phyloP scores from a whole-genome alignment of 2,888 invertebrate genomes.

The Mellilla xanthometata region DNA sequence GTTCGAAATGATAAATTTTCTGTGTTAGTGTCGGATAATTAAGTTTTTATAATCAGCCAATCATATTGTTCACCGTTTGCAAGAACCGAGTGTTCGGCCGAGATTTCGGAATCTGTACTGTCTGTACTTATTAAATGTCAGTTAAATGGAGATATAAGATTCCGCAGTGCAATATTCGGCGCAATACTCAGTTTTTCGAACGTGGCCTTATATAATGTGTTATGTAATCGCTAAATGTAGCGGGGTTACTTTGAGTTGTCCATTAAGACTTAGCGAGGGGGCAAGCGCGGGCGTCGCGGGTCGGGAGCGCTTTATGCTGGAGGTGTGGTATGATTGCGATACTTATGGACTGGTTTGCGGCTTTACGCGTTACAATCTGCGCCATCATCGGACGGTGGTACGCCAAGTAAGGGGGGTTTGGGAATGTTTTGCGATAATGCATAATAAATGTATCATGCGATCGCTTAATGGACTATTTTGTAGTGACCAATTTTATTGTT shows the following conservation, averaged over 20 bases:
- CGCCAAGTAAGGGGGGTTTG: slow-evolving; percentile 25
- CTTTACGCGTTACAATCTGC: slow-evolving; percentile 32
- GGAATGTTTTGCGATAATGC: slow-evolving; percentile 63
- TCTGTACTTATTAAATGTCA: no score
- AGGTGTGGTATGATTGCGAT: slow-evolving; percentile 36
- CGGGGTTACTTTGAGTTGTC: slow-evolving; percentile 16
- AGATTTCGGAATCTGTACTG: background rate
- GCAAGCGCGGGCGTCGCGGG: slow-evolving; percentile 10
- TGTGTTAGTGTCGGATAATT: slow-evolving; percentile 35
- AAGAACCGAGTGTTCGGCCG: slow-evolving; percentile 4
- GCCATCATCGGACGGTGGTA: no score
- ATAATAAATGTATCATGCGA: slow-evolving; percentile 71
- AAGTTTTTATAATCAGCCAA: slow-evolving; percentile 34
- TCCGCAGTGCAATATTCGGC: slow-evolving; percentile 1
- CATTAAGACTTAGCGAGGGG: slow-evolving; percentile 18
- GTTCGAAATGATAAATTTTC: slow-evolving; percentile 24
- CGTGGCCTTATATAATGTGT: background rate
- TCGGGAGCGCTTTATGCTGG: slow-evolving; percentile 15
- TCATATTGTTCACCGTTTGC: slow-evolving; percentile 9
- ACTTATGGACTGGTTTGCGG: slow-evolving; percentile 34
- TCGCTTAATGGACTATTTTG: slow-evolving; percentile 80
- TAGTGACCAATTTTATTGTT: slow-evolving; percentile 81
- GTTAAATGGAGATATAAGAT: no score
- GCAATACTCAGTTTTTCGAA: slow-evolving; percentile 5
- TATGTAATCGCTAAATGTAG: slow-evolving; percentile 9